These are phyloP conservation scores for Lates japonicus DNA, from an alignment of 2,797 vertebrate genomes.

Conservation along the genomic window DNA sequence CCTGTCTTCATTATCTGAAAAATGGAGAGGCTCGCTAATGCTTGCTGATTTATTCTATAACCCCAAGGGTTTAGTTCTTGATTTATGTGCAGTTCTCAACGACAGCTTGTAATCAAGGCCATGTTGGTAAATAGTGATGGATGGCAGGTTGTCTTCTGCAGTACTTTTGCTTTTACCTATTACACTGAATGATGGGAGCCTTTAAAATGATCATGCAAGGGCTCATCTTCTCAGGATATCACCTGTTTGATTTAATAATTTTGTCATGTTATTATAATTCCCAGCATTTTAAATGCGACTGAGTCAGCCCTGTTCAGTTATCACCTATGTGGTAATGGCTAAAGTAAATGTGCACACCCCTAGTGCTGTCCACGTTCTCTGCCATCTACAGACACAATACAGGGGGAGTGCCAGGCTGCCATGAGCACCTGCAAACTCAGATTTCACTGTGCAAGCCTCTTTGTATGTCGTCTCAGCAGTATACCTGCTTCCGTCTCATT, in stretches of 20 bases:
- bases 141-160: constrained; percentile 72
- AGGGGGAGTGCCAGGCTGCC: constrained; percentile 65
- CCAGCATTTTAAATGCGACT: constrained; percentile 27
- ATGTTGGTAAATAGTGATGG: constrained; percentile 84
- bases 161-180: constrained; percentile 70
- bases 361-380: constrained; percentile 67
- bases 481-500: constrained; percentile 5
- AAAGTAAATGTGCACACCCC: constrained; percentile 34
- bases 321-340: constrained; percentile 41
- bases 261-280: constrained; percentile 39
- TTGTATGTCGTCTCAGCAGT: constrained; percentile 10
- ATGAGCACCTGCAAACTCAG: constrained; percentile 47
- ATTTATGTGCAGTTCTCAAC: constrained; percentile 78
- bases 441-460: constrained; percentile 17
- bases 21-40: constrained; percentile 79
- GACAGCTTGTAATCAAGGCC: constrained; percentile 78
- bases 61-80: constrained; percentile 68
- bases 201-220: constrained; percentile 47
- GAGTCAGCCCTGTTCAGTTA: constrained; percentile 32
- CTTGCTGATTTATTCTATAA: constrained; percentile 81
- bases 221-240: constrained; percentile 26
- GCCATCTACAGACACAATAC: constrained; percentile 80
- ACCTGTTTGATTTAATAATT: constrained; percentile 25
- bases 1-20: constrained; percentile 82
- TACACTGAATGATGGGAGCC: constrained; percentile 66